phyloP scores from a whole-genome alignment of 2,797 vertebrate genomes.

The Parauchenoglanis ngamensis region DNA sequence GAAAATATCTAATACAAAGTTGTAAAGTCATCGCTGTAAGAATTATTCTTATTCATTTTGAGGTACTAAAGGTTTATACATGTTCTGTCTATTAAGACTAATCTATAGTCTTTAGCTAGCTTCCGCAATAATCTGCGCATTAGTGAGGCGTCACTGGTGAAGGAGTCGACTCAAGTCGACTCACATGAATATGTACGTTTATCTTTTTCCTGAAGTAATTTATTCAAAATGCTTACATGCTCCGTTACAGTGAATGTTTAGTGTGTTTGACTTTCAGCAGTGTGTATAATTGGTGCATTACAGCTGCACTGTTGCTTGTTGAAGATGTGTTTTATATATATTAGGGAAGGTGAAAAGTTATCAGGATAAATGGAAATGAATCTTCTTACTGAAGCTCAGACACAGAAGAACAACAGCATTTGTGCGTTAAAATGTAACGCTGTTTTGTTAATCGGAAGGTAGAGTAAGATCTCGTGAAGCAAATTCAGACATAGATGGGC shows the following conservation, averaged over 20 bases:
- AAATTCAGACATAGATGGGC: background rate
- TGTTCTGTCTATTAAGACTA: background rate
- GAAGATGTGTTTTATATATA: background rate
- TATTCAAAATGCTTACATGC: background rate
- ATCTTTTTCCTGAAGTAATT: background rate
- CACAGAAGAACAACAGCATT: background rate
- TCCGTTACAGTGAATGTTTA: background rate
- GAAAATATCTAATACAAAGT: background rate
- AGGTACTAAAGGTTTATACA: background rate
- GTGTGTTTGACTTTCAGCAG: background rate
- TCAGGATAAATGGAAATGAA: background rate
- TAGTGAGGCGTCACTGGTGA: background rate
- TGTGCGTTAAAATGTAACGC: background rate
- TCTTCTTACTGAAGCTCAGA: background rate
- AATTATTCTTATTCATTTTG: background rate
- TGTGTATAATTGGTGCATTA: background rate
- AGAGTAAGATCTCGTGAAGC: background rate
- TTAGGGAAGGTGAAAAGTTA: background rate
- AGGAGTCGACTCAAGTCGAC: background rate
- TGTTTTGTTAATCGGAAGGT: background rate
- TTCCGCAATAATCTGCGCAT: background rate
- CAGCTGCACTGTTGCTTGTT: background rate
- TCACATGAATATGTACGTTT: background rate
- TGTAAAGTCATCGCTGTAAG: background rate
- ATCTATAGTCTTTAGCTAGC: background rate